A percentile compares a stretch with the other conserved stretches of the same genome.
Conservation (phyloP, 2,113 vertebrate genomes). For the Sapajus apella region DNA sequence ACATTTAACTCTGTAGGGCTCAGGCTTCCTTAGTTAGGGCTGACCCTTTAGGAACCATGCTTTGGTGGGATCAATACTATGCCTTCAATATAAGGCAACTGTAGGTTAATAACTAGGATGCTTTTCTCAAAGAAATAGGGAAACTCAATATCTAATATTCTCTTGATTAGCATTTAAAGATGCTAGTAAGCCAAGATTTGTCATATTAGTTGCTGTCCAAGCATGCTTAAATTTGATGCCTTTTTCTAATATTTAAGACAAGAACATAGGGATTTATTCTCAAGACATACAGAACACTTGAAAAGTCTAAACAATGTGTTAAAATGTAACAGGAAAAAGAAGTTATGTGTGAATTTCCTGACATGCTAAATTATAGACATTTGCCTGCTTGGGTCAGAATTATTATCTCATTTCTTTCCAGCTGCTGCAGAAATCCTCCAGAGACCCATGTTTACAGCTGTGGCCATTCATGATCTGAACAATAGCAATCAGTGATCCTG, state of each 20-base stretch:
- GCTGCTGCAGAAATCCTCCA: conserved; percentile 5
- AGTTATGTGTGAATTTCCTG: neutral
- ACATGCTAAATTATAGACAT: neutral
- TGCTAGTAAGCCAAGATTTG: neutral
- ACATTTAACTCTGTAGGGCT: neutral
- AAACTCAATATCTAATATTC: neutral
- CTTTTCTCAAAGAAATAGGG: neutral
- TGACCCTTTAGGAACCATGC: neutral
- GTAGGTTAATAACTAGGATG: neutral
- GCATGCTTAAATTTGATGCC: neutral
- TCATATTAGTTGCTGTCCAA: neutral
- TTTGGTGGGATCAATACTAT: neutral
- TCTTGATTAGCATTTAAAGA: conserved; percentile 25
- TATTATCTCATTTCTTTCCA: conserved; percentile 47
- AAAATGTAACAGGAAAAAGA: neutral
- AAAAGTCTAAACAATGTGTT: conserved; percentile 8
- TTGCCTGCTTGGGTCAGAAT: conserved; percentile 47
- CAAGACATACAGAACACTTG: neutral
- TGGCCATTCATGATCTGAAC: conserved; percentile 9
- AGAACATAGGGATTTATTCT: neutral
- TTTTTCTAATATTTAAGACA: conserved; percentile 6
- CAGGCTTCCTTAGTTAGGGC: neutral
- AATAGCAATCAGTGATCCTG: conserved; percentile 2
- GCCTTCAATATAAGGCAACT: neutral
- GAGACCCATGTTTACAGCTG: conserved; percentile 41